Evolutionary conservation across 2,888 invertebrate species (phyloP), one percentile per base, ranked within the genome.

Genomic region (Rhorus exstirpatorius): DNA sequence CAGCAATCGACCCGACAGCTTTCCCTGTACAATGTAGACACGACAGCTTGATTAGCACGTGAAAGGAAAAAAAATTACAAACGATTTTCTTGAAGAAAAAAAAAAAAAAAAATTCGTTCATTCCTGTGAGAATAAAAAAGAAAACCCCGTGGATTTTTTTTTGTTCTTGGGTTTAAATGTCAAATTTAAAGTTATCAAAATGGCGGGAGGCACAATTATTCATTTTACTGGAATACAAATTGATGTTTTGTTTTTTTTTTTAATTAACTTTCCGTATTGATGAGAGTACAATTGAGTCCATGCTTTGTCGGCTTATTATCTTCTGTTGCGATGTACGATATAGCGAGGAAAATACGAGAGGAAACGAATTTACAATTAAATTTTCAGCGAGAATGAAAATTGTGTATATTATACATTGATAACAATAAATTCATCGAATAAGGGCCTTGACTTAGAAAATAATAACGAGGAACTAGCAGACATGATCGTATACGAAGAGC

Each of bases 1-100:
- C 7, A 86, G 76, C 49, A 84, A 49, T 41, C 60, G 77, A 35
- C 83, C 78, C 41, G 81, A 63, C 51, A 72, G 61, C 81, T 84
- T 84, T 49, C 65, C 81, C 86, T 86, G 79, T 19, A 35, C 44
- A 49, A 58, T 58, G 31, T 58, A 55, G n/a, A 49, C 8, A 60
- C 1, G 38, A 26, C 3, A 53, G 41, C 10, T 75, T 38, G 8
- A 58, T 58, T 67, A 44, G 44, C 21, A 19, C 24, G 14, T 14
- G 24, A 19, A 8, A 31, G 19, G 17, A 21, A 55, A 75, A 26
- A 51, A 63, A 26, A 53, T 46, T 12, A 6, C 49, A 31, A 38
- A 21, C 0, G 19, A 49, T 31, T 49, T 14, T 53, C 21, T 14
- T 12, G 17, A 10, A 1, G 21, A 38, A 21, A 38, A 46, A 46